These are phyloP conservation scores for Camptogramma bilineatum DNA, from an alignment of 2,888 invertebrate genomes.

Conservation along the genomic window DNA sequence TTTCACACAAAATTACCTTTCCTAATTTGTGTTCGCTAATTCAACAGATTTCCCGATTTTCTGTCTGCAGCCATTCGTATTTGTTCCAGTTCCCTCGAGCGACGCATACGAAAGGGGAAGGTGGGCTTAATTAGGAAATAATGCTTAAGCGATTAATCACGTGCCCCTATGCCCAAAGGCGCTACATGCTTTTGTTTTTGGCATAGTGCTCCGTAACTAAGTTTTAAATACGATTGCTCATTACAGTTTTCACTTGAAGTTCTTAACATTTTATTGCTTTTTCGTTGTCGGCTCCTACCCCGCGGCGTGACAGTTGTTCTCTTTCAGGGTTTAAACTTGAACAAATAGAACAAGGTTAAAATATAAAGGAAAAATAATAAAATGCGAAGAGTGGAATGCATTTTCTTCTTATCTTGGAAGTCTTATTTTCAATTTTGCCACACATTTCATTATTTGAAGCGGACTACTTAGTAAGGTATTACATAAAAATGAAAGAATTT, in stretches of 20 bases:
- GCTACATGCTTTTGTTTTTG: constrained; percentile 59
- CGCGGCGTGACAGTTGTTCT: constrained; percentile 23
- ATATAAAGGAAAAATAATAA: constrained; percentile 7
- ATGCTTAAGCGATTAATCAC: constrained; percentile 83
- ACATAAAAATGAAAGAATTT: too few species aligned
- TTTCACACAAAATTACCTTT: constrained; percentile 51
- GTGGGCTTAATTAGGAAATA: constrained; percentile 84
- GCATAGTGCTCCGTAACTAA: constrained; percentile 26
- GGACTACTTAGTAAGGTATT: too few species aligned
- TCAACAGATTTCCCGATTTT: constrained; percentile 74
- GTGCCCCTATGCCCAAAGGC: constrained; percentile 58
- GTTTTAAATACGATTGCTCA: constrained; percentile 12
- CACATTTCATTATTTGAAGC: background rate
- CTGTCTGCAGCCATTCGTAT: constrained; percentile 64
- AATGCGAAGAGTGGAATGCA: constrained; percentile 7
- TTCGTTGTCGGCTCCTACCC: constrained; percentile 13
- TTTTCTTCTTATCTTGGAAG: background rate
- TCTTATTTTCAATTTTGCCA: background rate
- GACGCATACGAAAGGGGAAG: constrained; percentile 71
- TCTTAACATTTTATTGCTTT: background rate
- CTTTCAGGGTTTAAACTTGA: constrained; percentile 11
- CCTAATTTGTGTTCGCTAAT: constrained; percentile 71
- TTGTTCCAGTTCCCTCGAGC: constrained; percentile 72
- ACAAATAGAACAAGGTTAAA: constrained; percentile 12
- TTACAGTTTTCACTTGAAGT: constrained; percentile 2